Evolutionary conservation across 2,888 invertebrate genomes (phyloP).

Genomic region (Rhodophaea formosa): DNA sequence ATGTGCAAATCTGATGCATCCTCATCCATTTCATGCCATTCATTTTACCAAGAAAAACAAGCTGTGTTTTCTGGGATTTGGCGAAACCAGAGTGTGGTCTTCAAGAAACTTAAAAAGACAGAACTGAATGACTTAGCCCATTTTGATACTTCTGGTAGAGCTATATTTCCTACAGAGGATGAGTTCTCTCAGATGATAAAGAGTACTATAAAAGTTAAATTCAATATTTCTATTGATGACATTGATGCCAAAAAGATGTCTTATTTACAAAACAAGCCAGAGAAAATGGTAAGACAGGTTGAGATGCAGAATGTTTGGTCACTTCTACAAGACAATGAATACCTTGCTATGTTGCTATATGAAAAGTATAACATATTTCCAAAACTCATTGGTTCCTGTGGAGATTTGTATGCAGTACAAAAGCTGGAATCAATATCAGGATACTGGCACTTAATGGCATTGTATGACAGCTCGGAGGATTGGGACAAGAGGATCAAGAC

Average conservation of each 20-base stretch:
- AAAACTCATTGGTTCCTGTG: conserved; percentile 84
- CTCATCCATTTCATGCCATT: conserved; percentile 81
- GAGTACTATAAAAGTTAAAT: conserved; percentile 70
- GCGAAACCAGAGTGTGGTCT: conserved; percentile 79
- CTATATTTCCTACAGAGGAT: conserved; percentile 66
- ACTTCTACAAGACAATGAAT: conserved; percentile 85
- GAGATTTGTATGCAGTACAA: conserved; percentile 84
- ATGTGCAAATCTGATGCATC: conserved; percentile 80
- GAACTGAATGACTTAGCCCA: conserved; percentile 65
- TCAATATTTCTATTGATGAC: conserved; percentile 76
- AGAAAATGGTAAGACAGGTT: conserved; percentile 52
- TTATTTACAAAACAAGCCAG: conserved; percentile 65
- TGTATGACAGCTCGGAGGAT: conserved; percentile 76
- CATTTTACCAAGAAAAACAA: conserved; percentile 82
- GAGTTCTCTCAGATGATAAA: conserved; percentile 77
- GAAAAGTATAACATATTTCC: conserved; percentile 83
- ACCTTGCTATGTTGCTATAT: conserved; percentile 81
- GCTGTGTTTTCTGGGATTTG: conserved; percentile 82
- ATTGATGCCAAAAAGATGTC: conserved; percentile 69
- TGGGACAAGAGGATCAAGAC: conserved; percentile 81
- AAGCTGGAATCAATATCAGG: conserved; percentile 80
- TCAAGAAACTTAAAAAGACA: conserved; percentile 74
- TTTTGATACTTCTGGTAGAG: conserved; percentile 55
- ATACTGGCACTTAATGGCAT: conserved; percentile 71
- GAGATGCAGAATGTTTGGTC: conserved; percentile 84